Conservation (phyloP, 2,797 vertebrate genomes). For the Avahi laniger region DNA sequence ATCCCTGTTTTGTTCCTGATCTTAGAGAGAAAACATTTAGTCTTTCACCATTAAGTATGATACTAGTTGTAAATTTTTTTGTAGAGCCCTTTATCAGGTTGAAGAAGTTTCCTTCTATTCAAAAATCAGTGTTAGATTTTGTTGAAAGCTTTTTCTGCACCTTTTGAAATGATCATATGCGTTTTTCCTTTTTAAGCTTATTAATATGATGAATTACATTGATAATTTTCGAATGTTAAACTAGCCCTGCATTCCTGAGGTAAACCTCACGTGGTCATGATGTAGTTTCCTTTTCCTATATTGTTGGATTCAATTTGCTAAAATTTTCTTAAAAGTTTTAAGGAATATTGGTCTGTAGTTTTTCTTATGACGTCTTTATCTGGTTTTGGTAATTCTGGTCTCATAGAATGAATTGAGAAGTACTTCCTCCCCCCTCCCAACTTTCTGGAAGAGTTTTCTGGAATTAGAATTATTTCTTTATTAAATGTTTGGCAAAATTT, state of each 20-base stretch:
- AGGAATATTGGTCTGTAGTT: no score
- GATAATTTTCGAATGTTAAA: not conserved
- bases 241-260: not conserved
- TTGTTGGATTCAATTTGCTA: not conserved
- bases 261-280: not conserved
- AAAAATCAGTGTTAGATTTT: not conserved
- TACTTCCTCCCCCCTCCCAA: no score
- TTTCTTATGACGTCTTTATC: no score
- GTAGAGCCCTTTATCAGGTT: no score
- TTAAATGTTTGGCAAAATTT: not conserved
- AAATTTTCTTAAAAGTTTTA: no score
- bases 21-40: not conserved
- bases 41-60: not conserved
- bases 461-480: not conserved
- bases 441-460: not conserved
- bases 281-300: not conserved
- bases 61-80: no score
- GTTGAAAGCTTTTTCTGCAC: not conserved
- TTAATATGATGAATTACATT: not conserved
- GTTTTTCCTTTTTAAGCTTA: not conserved
- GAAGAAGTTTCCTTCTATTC: not conserved
- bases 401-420: not conserved
- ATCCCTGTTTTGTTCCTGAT: not conserved
- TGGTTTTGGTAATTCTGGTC: no score
- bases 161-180: not conserved